Evolutionary conservation across 2,113 vertebrate genomes (phyloP).

Genomic region (Philantomba maxwellii): DNA sequence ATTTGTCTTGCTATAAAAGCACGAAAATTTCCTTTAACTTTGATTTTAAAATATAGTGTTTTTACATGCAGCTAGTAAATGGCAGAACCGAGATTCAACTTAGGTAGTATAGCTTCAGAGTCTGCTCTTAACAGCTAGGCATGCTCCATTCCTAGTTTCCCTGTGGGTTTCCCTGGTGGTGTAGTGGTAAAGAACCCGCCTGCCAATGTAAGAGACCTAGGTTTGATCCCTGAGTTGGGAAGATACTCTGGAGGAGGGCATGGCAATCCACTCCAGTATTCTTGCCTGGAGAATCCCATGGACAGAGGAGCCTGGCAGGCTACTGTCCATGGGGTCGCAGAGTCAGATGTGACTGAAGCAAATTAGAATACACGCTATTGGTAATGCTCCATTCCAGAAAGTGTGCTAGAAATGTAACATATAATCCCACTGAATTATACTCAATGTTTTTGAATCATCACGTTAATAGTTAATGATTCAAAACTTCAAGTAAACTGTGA

Average conservation of each 20-base stretch:
- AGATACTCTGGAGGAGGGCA: not conserved
- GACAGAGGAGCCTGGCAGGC: not conserved
- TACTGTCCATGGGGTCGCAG: not conserved
- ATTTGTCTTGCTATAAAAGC: not conserved
- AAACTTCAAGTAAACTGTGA: not conserved
- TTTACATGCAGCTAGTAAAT: not conserved
- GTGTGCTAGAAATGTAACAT: not conserved
- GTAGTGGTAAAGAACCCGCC: fast-evolving
- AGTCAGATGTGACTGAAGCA: not conserved
- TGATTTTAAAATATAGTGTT: not conserved
- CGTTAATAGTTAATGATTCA: not conserved
- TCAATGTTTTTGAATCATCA: not conserved
- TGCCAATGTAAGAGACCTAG: not conserved
- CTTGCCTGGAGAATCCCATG: not conserved
- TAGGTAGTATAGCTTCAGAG: not conserved
- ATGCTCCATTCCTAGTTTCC: not conserved
- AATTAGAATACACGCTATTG: not conserved
- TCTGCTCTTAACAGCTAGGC: not conserved
- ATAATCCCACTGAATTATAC: not conserved
- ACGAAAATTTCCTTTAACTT: not conserved
- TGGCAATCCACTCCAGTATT: not conserved
- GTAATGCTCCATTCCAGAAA: not conserved
- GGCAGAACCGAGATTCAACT: not conserved
- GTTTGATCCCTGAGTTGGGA: not conserved
- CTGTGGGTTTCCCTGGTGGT: not conserved